phyloP scores from a whole-genome alignment of 2,888 invertebrate genomes.

The Tetanocera ferruginea region DNA sequence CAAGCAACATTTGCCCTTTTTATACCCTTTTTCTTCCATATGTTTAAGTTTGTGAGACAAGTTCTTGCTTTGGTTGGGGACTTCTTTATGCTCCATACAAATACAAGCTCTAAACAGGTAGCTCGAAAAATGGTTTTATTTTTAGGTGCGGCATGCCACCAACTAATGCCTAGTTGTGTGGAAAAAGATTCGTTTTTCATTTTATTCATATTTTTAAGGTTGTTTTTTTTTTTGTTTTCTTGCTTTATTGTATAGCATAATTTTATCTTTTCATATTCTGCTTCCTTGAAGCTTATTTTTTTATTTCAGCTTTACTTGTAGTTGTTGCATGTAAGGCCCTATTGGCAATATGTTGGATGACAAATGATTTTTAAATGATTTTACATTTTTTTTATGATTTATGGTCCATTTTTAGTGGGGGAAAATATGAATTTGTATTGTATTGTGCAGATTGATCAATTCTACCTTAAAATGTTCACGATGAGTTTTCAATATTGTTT shows the following conservation, averaged over 20 bases:
- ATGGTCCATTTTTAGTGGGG: not conserved
- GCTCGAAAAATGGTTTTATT: constrained; percentile 6
- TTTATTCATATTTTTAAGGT: constrained; percentile 50
- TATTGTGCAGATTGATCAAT: not conserved
- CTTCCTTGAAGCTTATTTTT: not conserved
- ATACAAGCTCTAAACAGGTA: not conserved
- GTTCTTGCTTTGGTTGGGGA: not conserved
- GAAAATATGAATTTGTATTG: not conserved
- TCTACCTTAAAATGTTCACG: not conserved
- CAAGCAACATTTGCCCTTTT: not conserved
- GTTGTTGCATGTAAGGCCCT: not conserved
- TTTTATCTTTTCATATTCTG: not conserved
- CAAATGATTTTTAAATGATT: constrained; percentile 62
- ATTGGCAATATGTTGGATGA: constrained; percentile 54
- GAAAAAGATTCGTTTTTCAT: constrained; percentile 61
- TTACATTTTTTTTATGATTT: constrained; percentile 47
- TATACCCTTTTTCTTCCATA: not conserved
- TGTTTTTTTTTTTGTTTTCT: not conserved
- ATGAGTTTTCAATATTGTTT: not conserved
- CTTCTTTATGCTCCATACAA: not conserved
- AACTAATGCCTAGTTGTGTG: constrained; percentile 58
- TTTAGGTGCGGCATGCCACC: not conserved
- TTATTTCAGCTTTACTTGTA: not conserved
- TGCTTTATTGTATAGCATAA: not conserved
- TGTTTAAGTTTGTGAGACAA: not conserved